Percentiles rank a stretch among this genome's conserved stretches.
These are phyloP conservation scores for Ectemnius lituratus DNA, from an alignment of 2,888 invertebrate genomes.

Conservation along the genomic window DNA sequence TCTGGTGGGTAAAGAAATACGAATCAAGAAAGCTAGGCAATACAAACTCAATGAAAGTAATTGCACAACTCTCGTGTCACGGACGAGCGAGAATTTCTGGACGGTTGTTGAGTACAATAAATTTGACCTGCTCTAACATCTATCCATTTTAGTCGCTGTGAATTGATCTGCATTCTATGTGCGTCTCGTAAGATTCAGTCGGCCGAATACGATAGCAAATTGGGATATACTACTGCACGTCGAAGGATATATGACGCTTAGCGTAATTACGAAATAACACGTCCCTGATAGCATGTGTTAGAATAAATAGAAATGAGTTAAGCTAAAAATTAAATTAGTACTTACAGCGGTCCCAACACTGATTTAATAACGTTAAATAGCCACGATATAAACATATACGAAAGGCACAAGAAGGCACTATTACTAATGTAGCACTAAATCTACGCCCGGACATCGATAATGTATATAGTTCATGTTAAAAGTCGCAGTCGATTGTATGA, in stretches of 20 bases:
- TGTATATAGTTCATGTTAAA: conserved; percentile 10
- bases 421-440: conserved; percentile 38
- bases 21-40: conserved; percentile 38
- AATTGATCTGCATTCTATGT: too few relatives aligned
- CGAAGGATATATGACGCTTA: too few relatives aligned
- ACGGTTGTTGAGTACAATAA: too few relatives aligned
- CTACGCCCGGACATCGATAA: conserved; percentile 20
- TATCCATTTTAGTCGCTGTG: too few relatives aligned
- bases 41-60: conserved; percentile 29
- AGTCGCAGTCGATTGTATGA: conserved; percentile 30
- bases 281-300: too few relatives aligned
- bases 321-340: conserved; percentile 41
- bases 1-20: conserved; percentile 61
- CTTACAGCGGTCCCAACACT: conserved; percentile 16
- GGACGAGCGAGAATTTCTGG: conserved; percentile 4
- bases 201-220: background rate
- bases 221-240: background rate
- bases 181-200: too few relatives aligned
- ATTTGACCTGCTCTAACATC: too few relatives aligned
- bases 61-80: conserved; percentile 24
- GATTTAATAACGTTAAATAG: conserved; percentile 36
- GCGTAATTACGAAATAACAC: too few relatives aligned
- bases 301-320: conserved; percentile 52
- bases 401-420: conserved; percentile 42
- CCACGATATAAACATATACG: conserved; percentile 6